Conservation (phyloP, 1,140 invertebrate species). For the Megalopta genalis region DNA sequence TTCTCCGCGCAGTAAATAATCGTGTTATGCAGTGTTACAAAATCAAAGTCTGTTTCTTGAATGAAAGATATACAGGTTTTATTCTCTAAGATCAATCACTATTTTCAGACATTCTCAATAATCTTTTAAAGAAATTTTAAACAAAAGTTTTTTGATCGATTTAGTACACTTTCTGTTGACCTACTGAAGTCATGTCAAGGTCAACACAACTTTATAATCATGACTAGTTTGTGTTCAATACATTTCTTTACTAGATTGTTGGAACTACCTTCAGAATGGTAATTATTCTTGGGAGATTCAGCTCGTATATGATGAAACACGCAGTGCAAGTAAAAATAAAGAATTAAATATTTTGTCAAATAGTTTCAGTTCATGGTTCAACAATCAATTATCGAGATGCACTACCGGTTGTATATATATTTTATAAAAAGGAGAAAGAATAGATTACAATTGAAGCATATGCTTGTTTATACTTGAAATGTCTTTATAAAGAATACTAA, state of each 20-base stretch:
- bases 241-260: no score
- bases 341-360: constrained; percentile 29
- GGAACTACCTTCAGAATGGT: no score
- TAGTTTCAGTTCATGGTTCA: constrained; percentile 32
- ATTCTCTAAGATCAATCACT: no score
- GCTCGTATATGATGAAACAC: background rate
- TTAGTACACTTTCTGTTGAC: no score
- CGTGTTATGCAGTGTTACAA: constrained; percentile 12
- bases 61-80: background rate
- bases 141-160: no score
- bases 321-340: constrained; percentile 2
- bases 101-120: no score
- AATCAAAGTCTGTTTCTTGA: constrained; percentile 29
- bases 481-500: constrained; percentile 28
- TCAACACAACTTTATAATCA: no score
- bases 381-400: constrained; percentile 16
- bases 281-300: no score
- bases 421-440: constrained; percentile 43
- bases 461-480: constrained; percentile 47
- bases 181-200: no score
- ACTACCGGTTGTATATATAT: constrained; percentile 47
- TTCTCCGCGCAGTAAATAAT: constrained; percentile 19
- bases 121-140: no score
- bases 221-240: no score
- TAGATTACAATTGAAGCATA: constrained; percentile 17